Evolutionary conservation across 2,797 vertebrate genomes (phyloP), one percentile per base, ranked within the genome.

Genomic region (Orientallactaga sibirica): DNA sequence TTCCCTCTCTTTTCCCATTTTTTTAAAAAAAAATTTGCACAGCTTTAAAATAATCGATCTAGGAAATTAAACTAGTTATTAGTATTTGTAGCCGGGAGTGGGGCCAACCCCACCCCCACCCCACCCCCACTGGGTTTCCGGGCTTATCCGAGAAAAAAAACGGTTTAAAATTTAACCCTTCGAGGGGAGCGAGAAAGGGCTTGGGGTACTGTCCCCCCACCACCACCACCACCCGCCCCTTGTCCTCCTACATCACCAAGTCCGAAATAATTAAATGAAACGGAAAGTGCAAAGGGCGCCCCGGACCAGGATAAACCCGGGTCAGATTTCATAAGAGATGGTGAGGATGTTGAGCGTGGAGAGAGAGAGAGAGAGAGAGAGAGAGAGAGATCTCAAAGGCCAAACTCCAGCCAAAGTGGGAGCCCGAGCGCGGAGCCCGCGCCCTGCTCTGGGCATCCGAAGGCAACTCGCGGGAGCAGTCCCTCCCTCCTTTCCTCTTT

Each of bases 131-230:
- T 48, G 84, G 33, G 64, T 95, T 97, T 96, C 96, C 86, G 92
- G 96, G 88, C 90, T 86, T 12, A 79, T 94, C 86, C 43, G 16
- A 58, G 86, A 88, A 67, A 94, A 94, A 90, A 74, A 79, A 71
- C 58, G 12, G 95, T 83, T 95, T 95, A 95, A 96, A 96, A 91
- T 92, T 95, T 95, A 96, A 96, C 96, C 95, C 96, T 96, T 96
- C 12, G 9, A 74, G 48, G 58, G 81, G 43, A 89, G 85, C 58
- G n/a, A 8, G 58, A 2, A 48, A 79, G 48, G 52, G 14, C 67
- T 48, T 48, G 61, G 58, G 70, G 66, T 83, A 84, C 43, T 74
- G 58, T 52, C 68, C 37, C 19, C 55, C 15, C n/a, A n/a, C 55
- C 11, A 27, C 14, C 14, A 64, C 37, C 19, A 43, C 15, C 24